Evolutionary conservation across 2,888 invertebrate species (phyloP), one percentile per base, ranked within the genome.

Genomic region (Pyrocoelia pectoralis): DNA sequence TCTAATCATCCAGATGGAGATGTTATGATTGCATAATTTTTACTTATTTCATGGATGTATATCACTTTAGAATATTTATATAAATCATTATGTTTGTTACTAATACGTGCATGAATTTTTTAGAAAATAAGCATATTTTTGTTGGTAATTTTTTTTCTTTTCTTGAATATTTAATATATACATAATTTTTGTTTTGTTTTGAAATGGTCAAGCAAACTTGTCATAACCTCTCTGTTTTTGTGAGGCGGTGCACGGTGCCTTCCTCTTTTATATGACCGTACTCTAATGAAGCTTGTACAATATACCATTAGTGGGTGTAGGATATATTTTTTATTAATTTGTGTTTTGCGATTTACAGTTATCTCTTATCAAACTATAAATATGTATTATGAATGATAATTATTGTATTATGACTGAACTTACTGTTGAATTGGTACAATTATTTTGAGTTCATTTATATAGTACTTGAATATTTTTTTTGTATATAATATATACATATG

Each of bases 241-340:
- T 68, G 76, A 78, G 78, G 78, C 76, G 74, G 79, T 78, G 78
- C 77, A 76, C 73, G 74, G 80, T 80, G 80, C 80, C 80, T 80
- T 80, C 76, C 76, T 79, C 73, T 74, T 78, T 77, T 76, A 74
- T 74, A 76, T 72, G 75, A 77, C 77, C 75, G 76, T 77, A 78
- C 76, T 76, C 74, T 60, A 61, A 41, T 56, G n/a, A 33, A 65
- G 61, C 61, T 61, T 65, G 61, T 65, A 65, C 56, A 53, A 61
- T 65, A 57, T 55, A 63, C 62, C 57, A 38, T 62, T 62, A 62
- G 58, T 60, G 59, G 64, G 64, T 64, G 60, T 64, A 64, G 64
- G 64, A 64, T 55, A 33, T 33, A 38, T 64, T 53, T 64, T 56
- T 46, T 43, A 15, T 46, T 17, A 43, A 50, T 46, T 58, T 56